These are phyloP conservation scores for Carollia perspicillata DNA, from an alignment of 2,113 vertebrate genomes.

Conservation along the genomic window DNA sequence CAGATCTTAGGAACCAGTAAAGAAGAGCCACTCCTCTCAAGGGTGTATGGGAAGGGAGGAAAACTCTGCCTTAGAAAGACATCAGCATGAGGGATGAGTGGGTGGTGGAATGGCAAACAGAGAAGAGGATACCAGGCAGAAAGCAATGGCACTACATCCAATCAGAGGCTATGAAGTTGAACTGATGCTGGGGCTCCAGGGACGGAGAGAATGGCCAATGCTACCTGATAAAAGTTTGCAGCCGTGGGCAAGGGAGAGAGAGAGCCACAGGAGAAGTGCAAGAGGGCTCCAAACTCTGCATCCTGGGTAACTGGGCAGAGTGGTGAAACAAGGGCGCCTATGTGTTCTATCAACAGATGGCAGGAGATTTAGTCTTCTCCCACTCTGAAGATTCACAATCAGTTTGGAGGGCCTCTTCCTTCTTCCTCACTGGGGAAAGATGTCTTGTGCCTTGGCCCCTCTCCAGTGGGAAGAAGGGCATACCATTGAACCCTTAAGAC, in stretches of 20 bases:
- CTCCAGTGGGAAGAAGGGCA: neutral
- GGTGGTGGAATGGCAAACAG: fast-evolving
- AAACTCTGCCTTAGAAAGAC: neutral
- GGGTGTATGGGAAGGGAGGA: neutral
- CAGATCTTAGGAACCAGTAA: neutral
- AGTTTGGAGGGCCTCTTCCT: neutral
- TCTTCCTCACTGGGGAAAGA: neutral
- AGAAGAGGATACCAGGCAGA: neutral
- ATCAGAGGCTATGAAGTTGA: neutral
- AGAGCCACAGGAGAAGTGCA: neutral
- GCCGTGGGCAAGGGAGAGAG: neutral
- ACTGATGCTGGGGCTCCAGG: neutral
- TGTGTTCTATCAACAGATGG: neutral
- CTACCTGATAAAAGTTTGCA: neutral
- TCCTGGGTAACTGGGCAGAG: neutral
- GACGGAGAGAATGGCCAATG: neutral
- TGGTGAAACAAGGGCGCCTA: no score
- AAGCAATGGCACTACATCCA: fast-evolving
- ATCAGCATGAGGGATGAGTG: fast-evolving
- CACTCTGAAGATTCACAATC: neutral
- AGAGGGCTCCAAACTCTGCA: neutral
- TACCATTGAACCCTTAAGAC: neutral
- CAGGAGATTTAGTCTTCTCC: neutral
- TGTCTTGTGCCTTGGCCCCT: neutral
- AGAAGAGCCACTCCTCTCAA: neutral